Conservation (phyloP, 1,140 invertebrate genomes). For the Vanessa atalanta region DNA sequence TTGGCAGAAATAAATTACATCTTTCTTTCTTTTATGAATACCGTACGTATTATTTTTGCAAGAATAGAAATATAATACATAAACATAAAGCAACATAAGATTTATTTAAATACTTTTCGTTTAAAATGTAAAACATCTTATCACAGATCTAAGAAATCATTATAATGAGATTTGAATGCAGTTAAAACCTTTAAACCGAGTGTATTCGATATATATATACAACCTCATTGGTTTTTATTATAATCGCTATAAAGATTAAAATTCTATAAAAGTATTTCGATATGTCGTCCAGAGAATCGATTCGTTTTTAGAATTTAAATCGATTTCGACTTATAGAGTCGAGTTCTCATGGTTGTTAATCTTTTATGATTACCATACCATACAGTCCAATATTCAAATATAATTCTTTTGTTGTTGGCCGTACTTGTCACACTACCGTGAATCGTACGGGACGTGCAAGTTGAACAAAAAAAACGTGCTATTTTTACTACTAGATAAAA, state of each 20-base stretch:
- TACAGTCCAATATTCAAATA: conserved; percentile 28
- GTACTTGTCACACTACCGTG: neutral
- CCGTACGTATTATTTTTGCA: too few species aligned
- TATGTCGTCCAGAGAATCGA: conserved; percentile 6
- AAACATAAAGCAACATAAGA: neutral
- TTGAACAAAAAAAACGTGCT: neutral
- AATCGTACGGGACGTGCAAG: neutral
- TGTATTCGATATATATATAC: neutral
- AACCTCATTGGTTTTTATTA: neutral
- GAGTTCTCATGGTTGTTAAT: conserved; percentile 52
- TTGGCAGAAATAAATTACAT: too few species aligned
- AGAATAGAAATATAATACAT: neutral
- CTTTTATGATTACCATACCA: conserved; percentile 48
- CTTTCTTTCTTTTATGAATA: too few species aligned
- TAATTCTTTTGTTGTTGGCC: conserved; percentile 41
- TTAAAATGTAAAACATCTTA: conserved; percentile 6
- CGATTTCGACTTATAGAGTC: conserved; percentile 38
- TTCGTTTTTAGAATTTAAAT: conserved; percentile 50
- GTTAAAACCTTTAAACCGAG: neutral
- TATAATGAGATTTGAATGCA: conserved; percentile 10
- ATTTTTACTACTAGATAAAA: neutral
- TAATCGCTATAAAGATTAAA: conserved; percentile 12
- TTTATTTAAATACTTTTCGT: conserved; percentile 5
- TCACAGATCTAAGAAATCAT: conserved; percentile 20
- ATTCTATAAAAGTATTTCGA: neutral